Evolutionary conservation across 2,113 vertebrate species (phyloP).

Genomic region (Bos indicus): DNA sequence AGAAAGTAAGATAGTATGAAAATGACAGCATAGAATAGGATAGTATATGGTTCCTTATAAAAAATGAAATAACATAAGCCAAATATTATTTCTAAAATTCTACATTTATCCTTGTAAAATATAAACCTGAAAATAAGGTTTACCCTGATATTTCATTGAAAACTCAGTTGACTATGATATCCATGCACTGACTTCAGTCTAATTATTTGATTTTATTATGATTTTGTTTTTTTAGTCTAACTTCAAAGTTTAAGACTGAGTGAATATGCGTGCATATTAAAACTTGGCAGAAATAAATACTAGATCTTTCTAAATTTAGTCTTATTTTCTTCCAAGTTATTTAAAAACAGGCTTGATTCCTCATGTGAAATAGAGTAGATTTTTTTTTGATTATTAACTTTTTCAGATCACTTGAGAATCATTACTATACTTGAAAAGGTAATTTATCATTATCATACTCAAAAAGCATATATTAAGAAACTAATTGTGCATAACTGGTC

Average conservation of each 20-base stretch:
- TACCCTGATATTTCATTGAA: not conserved
- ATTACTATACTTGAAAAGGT: not conserved
- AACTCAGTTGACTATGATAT: not conserved
- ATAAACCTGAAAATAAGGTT: not conserved
- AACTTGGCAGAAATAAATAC: not conserved
- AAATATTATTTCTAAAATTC: constrained; percentile 2
- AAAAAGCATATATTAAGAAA: constrained; percentile 2
- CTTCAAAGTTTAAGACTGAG: not conserved
- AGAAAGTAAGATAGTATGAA: not conserved
- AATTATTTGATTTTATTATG: not conserved
- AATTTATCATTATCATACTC: constrained; percentile 37
- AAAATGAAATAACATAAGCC: not conserved
- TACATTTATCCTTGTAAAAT: not conserved
- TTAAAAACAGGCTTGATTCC: constrained; percentile 6
- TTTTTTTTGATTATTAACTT: not conserved
- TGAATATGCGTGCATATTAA: not conserved
- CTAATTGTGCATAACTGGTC: not conserved
- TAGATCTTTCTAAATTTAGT: not conserved
- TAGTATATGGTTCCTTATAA: not conserved
- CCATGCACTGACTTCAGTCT: not conserved
- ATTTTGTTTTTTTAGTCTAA: not conserved
- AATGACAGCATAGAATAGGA: not conserved
- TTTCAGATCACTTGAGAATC: constrained; percentile 3
- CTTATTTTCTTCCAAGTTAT: constrained; percentile 6
- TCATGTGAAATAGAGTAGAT: not conserved